A percentile compares a stretch with the other conserved stretches of the same genome.
Evolutionary conservation across 2,888 invertebrate genomes (phyloP).

Genomic region (Deilephila porcellus): DNA sequence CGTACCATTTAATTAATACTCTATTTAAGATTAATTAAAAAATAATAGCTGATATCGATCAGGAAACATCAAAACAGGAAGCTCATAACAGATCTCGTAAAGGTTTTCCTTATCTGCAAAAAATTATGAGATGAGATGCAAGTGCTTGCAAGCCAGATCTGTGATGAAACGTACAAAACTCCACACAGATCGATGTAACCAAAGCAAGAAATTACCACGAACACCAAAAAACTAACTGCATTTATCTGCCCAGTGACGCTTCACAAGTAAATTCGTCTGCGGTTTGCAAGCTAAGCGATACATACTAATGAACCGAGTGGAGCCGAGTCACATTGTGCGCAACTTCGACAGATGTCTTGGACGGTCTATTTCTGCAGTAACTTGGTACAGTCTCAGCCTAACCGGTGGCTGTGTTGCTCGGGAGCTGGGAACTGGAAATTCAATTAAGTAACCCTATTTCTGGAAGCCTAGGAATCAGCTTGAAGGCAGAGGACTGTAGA

Average conservation of each 20-base stretch:
- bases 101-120: too few relatives aligned
- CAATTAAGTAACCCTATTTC: not conserved
- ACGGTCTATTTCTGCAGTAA: conserved; percentile 48
- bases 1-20: too few relatives aligned
- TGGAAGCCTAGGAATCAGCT: too few relatives aligned
- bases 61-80: too few relatives aligned
- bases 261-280: conserved; percentile 9
- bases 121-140: too few relatives aligned
- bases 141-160: too few relatives aligned
- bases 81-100: too few relatives aligned
- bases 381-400: conserved; percentile 45
- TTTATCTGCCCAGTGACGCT: not conserved
- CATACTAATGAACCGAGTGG: conserved; percentile 35
- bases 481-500: too few relatives aligned
- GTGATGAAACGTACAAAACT: too few relatives aligned
- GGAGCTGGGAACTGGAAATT: not conserved
- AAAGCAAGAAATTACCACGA: not conserved
- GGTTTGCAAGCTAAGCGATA: conserved; percentile 27
- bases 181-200: not conserved
- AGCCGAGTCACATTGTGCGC: conserved; percentile 48
- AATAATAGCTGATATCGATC: too few relatives aligned
- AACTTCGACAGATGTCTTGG: conserved; percentile 64
- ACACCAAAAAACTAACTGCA: not conserved
- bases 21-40: too few relatives aligned
- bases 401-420: conserved; percentile 1